Base-by-base conservation (phyloP, 2,113 vertebrate species). In the Saguinus imperator region DNA sequence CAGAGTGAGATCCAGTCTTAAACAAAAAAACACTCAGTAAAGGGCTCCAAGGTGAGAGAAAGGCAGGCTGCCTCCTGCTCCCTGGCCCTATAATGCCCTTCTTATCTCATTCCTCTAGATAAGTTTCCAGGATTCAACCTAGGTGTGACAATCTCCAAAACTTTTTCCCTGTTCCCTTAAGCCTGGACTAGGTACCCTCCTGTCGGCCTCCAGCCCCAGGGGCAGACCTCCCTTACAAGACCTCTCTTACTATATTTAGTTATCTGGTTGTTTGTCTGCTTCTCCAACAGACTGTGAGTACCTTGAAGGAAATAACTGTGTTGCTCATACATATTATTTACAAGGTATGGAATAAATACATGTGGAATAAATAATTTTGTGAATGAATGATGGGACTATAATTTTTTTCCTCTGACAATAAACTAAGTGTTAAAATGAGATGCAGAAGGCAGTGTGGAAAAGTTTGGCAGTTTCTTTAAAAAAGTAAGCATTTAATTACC, bases 381-480 rank as follows among this genome's bases (percentile, higher is more conserved):
- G 45, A 87, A 77, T 84, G 25, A 86, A 29, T 58, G 35, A 85
- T 18, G 8, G 8, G 40, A 90, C 87, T 43, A 58, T n/a, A 13
- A 23, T 79, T 5, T 73, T 87, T 79, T 82, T 85, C 35, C 35
- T 84, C 61, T 75, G 29, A 87, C 66, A 75, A 90, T 75, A 76
- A 89, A 79, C 27, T 76, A 89, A 79, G 27, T 27, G 14, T 37
- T 94, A 66, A 95, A 55, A 92, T 80, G 50, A 76, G 57, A 77
- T 79, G 6, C n/a, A 88, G 21, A 93, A 96, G 17, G 12, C 80
- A 76, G 61, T 95, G 79, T 88, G 89, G 16, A 52, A 94, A 96
- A 43, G 1, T 43, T 86, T 73, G 52, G 21, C 45, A 55, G n/a
- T 94, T 96, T 91, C 23, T 93, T 25, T 89, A 94, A 75, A 58